Conservation (phyloP, 2,797 vertebrate genomes). For the Eleutherodactylus coqui region DNA sequence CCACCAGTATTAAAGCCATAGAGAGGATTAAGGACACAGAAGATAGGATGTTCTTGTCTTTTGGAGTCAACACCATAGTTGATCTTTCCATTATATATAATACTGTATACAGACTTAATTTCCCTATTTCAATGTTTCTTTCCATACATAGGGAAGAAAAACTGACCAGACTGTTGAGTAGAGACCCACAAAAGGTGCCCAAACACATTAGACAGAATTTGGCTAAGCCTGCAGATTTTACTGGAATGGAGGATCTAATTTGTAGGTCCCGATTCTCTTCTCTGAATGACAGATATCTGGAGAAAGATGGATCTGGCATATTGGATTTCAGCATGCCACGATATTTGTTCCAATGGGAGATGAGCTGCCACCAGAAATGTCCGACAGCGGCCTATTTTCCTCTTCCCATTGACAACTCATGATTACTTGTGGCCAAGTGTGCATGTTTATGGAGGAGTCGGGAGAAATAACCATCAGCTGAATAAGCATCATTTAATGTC, state of each 20-base stretch:
- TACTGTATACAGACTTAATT: too few species aligned
- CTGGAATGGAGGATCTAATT: too few species aligned
- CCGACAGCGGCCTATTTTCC: too few species aligned
- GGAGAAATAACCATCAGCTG: too few species aligned
- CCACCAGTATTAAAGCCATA: not conserved
- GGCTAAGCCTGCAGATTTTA: not conserved
- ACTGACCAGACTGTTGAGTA: not conserved
- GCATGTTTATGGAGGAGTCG: too few species aligned
- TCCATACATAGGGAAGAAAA: not conserved
- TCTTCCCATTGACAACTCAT: too few species aligned
- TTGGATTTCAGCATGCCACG: too few species aligned
- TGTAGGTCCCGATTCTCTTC: not conserved
- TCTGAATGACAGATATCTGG: not conserved
- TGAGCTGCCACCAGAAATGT: too few species aligned
- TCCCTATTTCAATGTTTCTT: not conserved
- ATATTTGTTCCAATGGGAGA: too few species aligned
- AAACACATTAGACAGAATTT: not conserved
- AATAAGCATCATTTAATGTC: too few species aligned
- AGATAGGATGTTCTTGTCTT: not conserved
- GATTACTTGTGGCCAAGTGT: too few species aligned
- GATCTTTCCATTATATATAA: too few species aligned
- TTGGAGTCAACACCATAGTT: not conserved
- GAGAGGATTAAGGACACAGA: not conserved
- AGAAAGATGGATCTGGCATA: not conserved
- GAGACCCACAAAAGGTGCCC: not conserved